Conservation (phyloP, 1,140 invertebrate species). For the Penaeus japonicus region DNA sequence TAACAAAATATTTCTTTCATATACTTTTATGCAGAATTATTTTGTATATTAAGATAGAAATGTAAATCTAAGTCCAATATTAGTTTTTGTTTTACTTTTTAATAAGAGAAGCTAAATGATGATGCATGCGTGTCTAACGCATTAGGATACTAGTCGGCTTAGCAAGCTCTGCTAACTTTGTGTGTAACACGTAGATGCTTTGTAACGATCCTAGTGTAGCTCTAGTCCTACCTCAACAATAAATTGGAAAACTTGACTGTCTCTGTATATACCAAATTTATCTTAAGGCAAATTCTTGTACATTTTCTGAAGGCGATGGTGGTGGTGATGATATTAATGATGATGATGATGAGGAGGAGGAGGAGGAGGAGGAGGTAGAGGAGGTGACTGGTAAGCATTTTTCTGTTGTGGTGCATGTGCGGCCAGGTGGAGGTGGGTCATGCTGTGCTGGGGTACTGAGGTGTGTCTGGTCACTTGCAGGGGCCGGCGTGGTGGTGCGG, state of each 20-base stretch:
- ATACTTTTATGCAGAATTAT: constrained; percentile 46
- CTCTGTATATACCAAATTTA: constrained; percentile 29
- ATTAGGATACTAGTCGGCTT: constrained; percentile 44
- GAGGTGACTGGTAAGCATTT: constrained; percentile 6
- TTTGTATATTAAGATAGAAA: constrained; percentile 43
- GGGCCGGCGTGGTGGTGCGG: constrained; percentile 34
- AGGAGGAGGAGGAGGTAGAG: background rate
- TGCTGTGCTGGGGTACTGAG: constrained; percentile 11
- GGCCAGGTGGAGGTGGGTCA: background rate
- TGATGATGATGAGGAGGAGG: too few relatives aligned
- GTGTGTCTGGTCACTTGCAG: constrained; percentile 54
- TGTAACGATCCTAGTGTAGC: constrained; percentile 46
- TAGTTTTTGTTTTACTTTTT: constrained; percentile 7
- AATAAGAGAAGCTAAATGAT: background rate
- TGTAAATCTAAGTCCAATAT: constrained; percentile 17
- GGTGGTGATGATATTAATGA: too few relatives aligned
- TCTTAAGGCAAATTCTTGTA: background rate
- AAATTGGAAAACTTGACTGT: constrained; percentile 35
- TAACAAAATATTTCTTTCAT: background rate
- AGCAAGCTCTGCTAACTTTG: constrained; percentile 34
- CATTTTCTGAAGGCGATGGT: background rate
- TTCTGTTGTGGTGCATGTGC: constrained; percentile 7
- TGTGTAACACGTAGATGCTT: constrained; percentile 40
- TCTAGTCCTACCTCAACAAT: constrained; percentile 50
- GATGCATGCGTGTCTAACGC: constrained; percentile 41